A percentile compares a stretch with the other conserved stretches of the same genome.
These are phyloP conservation scores for Heteromyza rotundicornis DNA, from an alignment of 2,888 invertebrate species.

Conservation along the genomic window DNA sequence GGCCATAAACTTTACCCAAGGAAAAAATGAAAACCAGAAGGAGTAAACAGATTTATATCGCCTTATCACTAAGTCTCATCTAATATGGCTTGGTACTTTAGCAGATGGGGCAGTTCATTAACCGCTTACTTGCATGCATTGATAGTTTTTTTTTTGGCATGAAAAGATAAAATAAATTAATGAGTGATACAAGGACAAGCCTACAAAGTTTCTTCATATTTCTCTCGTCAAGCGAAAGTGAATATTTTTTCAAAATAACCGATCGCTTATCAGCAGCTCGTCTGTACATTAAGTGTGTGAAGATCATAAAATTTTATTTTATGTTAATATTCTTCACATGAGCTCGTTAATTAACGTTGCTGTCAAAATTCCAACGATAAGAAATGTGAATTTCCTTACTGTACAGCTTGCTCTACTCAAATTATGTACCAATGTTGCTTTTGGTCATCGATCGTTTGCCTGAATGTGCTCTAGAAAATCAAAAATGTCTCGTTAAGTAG, in stretches of 20 bases:
- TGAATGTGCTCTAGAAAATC: no score
- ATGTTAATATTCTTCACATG: background rate
- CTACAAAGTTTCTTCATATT: background rate
- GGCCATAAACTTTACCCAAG: no score
- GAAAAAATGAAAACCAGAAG: background rate
- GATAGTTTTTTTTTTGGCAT: background rate
- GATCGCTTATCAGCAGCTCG: background rate
- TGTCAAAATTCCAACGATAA: no score
- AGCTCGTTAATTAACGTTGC: background rate
- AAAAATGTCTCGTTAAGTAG: no score
- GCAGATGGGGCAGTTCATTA: slow-evolving; percentile 14
- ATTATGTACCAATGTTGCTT: no score
- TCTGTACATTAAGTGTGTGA: no score
- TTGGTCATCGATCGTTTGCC: no score
- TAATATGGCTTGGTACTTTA: slow-evolving; percentile 1
- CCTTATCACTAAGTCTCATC: slow-evolving; percentile 21
- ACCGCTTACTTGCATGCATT: background rate
- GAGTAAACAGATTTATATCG: slow-evolving; percentile 18
- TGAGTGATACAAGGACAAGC: background rate
- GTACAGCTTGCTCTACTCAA: no score
- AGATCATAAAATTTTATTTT: slow-evolving; percentile 2
- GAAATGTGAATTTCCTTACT: no score
- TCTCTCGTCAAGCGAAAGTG: background rate
- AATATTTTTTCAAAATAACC: background rate
- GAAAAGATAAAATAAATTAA: background rate